Base-by-base conservation (phyloP, 2,113 vertebrate species). In the Oncorhynchus mykiss region DNA sequence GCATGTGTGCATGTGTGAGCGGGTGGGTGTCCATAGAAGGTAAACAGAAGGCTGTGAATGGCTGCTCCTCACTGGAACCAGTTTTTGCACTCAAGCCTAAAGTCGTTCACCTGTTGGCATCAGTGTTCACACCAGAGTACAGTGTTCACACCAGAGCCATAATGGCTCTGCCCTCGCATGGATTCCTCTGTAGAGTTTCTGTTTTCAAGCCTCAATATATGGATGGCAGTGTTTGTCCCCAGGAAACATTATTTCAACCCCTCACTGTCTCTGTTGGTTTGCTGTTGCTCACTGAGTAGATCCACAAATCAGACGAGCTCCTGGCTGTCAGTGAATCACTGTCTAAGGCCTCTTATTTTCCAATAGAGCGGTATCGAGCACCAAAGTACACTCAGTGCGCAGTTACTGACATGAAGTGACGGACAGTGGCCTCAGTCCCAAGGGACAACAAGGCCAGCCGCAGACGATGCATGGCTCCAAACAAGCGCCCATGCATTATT, bases 21-120 rank as follows among this genome's bases (percentile, higher is more conserved):
- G 20, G 49, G 49, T 69, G 67, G n/a, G 34, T 60, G 27, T 54
- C 59, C 59, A 20, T 7, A 20, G 49, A 16, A 0, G 14, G 59
- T 22, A 20, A 57, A 20, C 9, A 24, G 7, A 62, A n/a, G 59
- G 5, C 18, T 31, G 48, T 78, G 72, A 69, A 72, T 87, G 82
- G 76, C 51, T 81, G 77, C 80, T 66, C 76, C 31, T 8, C 70
- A 70, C 29, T 72, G 65, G 29, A 54, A 13, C 51, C 51, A 67
- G 27, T 67, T 67, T 67, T 1, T 14, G 6, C 25, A 67, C 14
- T n/a, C 22, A 5, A n/a, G 64, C 64, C 64, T 66, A 14, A n/a
- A 29, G 64, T 27, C 64, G 14, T 25, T 25, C 25, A 27, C 64
- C 9, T 27, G 24, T n/a, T 9, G 16, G 64, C 64, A 14, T 27